Evolutionary conservation across 2,888 invertebrate genomes (phyloP).

Genomic region (Polia nebulosa): DNA sequence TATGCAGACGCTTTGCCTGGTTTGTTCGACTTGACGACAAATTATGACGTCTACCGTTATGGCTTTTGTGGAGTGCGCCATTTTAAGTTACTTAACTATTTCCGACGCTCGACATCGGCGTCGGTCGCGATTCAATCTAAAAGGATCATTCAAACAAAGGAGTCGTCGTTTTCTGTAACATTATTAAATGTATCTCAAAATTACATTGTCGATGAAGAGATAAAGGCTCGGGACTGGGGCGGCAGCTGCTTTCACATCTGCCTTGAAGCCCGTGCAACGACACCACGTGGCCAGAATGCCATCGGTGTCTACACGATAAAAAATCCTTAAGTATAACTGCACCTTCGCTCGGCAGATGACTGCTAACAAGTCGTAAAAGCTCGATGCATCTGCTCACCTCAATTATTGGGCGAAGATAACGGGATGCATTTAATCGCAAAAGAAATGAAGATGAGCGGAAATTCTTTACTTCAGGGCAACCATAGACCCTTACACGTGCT

Average conservation of each 20-base stretch:
- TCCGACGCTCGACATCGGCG: too few species aligned
- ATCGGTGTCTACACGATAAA: constrained; percentile 71
- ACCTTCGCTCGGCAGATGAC: constrained; percentile 78
- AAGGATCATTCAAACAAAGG: constrained; percentile 18
- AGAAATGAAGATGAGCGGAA: constrained; percentile 16
- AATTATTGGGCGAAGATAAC: constrained; percentile 64
- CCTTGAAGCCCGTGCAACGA: constrained; percentile 74
- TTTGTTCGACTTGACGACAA: constrained; percentile 69
- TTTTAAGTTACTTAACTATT: constrained; percentile 18
- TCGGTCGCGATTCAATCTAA: constrained; percentile 7
- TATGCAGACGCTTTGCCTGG: constrained; percentile 70
- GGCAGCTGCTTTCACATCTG: constrained; percentile 88
- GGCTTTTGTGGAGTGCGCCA: constrained; percentile 11
- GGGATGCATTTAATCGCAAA: constrained; percentile 30
- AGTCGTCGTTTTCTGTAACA: constrained; percentile 23
- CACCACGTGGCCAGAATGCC: constrained; percentile 78
- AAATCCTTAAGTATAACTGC: constrained; percentile 77
- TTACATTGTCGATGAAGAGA: constrained; percentile 78
- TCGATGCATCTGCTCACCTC: constrained; percentile 75
- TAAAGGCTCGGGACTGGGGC: constrained; percentile 77
- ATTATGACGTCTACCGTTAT: constrained; percentile 45
- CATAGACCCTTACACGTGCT: neutral
- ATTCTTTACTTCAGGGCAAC: constrained; percentile 5
- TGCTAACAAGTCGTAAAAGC: constrained; percentile 73
- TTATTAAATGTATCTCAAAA: constrained; percentile 59